phyloP scores from a whole-genome alignment of 2,797 vertebrate genomes.

The Leptodactylus fallax region DNA sequence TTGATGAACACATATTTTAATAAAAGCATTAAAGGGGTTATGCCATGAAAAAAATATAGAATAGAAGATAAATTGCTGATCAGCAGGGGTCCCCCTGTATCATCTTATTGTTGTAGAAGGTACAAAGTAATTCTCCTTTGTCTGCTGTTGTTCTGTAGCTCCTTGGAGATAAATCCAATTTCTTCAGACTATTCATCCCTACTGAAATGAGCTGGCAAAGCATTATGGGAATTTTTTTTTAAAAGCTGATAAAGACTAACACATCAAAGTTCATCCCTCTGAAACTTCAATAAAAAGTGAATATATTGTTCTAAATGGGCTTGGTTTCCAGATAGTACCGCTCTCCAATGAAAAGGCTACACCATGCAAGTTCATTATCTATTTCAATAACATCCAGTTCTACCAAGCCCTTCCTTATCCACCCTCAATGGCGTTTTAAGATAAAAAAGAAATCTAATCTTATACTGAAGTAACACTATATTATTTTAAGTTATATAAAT shows the following conservation, averaged over 20 bases:
- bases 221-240: slow-evolving; percentile 1
- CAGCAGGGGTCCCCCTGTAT: no score
- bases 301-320: slow-evolving; percentile 33
- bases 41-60: no score
- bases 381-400: slow-evolving; percentile 30
- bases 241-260: not conserved
- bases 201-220: not conserved
- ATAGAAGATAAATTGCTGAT: no score
- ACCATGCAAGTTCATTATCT: slow-evolving; percentile 41
- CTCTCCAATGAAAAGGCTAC: slow-evolving; percentile 26
- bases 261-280: not conserved
- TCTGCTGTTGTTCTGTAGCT: not conserved
- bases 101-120: no score
- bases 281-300: slow-evolving; percentile 5
- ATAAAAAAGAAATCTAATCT: slow-evolving; percentile 48
- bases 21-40: no score
- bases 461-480: slow-evolving; percentile 43
- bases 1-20: no score
- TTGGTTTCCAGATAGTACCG: slow-evolving; percentile 1
- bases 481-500: slow-evolving; percentile 60
- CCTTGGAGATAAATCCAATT: not conserved
- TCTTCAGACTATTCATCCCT: not conserved
- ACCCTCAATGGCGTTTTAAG: slow-evolving; percentile 38
- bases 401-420: slow-evolving; percentile 55
- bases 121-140: not conserved